Evolutionary conservation across 2,888 invertebrate species (phyloP).

Genomic region (Torymus texanus): DNA sequence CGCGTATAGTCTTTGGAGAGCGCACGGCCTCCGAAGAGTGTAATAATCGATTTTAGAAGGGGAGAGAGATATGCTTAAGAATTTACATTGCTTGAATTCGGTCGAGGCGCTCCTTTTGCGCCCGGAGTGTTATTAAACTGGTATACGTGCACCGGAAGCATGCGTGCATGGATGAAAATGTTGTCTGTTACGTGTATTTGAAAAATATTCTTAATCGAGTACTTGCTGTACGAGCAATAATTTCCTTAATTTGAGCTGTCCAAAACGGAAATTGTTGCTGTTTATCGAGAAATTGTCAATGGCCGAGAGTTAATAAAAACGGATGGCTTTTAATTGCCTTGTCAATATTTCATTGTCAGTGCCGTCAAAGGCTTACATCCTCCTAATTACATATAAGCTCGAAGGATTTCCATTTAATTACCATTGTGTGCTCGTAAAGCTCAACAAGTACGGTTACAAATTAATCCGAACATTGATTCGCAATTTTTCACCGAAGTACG

Average conservation of each 20-base stretch:
- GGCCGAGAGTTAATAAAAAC: no score
- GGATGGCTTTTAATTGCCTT: no score
- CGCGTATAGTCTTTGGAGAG: no score
- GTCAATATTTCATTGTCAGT: no score
- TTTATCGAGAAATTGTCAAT: no score
- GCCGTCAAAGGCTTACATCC: no score
- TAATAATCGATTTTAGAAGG: slow-evolving; percentile 27
- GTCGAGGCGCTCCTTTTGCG: slow-evolving; percentile 2
- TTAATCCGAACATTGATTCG: slow-evolving; percentile 16
- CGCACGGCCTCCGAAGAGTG: background rate
- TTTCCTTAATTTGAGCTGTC: no score
- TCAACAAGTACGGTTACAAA: background rate
- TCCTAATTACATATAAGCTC: background rate
- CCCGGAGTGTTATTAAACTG: slow-evolving; percentile 30
- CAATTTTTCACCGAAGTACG: background rate
- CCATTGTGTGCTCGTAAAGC: background rate
- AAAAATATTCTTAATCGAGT: no score
- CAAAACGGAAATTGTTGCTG: no score
- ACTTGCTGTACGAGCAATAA: no score
- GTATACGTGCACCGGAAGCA: background rate
- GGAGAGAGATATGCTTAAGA: slow-evolving; percentile 15
- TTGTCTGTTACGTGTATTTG: no score
- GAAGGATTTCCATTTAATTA: background rate
- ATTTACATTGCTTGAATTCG: slow-evolving; percentile 31
- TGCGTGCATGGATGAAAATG: background rate